Evolutionary conservation across 2,113 vertebrate genomes (phyloP).

Genomic region (Pterocles burchelli): DNA sequence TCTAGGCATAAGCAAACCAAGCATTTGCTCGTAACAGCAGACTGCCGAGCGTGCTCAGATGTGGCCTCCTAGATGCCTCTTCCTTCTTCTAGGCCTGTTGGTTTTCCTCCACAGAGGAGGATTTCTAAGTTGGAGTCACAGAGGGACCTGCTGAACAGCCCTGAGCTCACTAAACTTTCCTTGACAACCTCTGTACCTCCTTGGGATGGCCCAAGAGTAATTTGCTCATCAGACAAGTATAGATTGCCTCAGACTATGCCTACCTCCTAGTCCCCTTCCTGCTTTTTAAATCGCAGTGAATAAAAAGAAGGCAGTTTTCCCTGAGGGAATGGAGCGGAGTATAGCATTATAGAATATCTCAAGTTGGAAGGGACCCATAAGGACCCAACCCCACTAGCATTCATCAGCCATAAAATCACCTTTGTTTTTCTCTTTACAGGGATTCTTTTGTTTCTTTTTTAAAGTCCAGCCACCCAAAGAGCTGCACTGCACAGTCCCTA

Average conservation of each 20-base stretch:
- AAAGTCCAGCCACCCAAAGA: background rate
- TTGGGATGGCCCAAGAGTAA: background rate
- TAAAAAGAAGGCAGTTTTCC: background rate
- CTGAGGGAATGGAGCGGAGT: background rate
- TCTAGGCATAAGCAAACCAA: background rate
- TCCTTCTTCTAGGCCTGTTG: background rate
- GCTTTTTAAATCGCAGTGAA: background rate
- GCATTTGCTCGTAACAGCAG: background rate
- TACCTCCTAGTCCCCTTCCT: background rate
- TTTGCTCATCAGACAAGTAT: background rate
- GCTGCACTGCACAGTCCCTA: background rate
- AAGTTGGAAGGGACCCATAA: too few species aligned
- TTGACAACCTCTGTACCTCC: background rate
- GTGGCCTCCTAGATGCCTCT: background rate
- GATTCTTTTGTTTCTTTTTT: background rate
- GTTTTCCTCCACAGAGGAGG: background rate
- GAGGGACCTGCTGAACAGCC: background rate
- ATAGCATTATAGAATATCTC: background rate
- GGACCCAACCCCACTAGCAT: too few species aligned
- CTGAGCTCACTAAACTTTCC: background rate
- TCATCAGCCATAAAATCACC: background rate
- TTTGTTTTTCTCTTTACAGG: background rate
- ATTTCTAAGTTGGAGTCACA: background rate
- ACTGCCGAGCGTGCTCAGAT: rapidly evolving
- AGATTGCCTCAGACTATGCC: background rate